These are phyloP conservation scores for Cybosia mesomella DNA, from an alignment of 2,888 invertebrate genomes.

Conservation along the genomic window DNA sequence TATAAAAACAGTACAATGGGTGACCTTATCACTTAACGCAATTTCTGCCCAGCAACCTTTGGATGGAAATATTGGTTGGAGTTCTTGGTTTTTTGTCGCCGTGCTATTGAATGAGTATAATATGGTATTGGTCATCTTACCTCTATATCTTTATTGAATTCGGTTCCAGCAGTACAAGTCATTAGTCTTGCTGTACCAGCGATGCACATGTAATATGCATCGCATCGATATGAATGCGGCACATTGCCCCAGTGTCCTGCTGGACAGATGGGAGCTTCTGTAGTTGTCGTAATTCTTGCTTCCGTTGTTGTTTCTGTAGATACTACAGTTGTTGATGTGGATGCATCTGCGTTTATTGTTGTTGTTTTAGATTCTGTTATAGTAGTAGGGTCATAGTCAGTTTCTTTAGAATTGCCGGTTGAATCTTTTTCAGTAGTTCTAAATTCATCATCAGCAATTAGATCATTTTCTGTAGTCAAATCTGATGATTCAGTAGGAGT, in stretches of 20 bases:
- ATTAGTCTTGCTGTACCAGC: background rate
- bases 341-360: background rate
- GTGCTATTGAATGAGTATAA: no score
- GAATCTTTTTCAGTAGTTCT: background rate
- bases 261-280: constrained; percentile 9
- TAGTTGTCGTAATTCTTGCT: background rate
- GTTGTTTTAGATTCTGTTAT: background rate
- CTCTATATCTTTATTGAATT: constrained; percentile 1
- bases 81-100: no score
- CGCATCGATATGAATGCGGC: constrained; percentile 4
- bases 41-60: no score
- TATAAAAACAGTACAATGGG: no score
- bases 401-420: background rate
- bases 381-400: background rate
- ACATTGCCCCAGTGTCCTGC: constrained; percentile 9
- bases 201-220: constrained; percentile 46
- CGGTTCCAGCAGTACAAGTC: background rate
- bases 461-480: background rate
- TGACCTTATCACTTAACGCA: no score
- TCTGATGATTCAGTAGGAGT: background rate
- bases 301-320: constrained; percentile 15
- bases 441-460: background rate
- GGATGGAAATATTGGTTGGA: no score
- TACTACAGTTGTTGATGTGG: background rate
- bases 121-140: background rate